Evolutionary conservation across 2,888 invertebrate genomes (phyloP), one percentile per base, ranked within the genome.

Genomic region (Dromius quadrimaculatus): DNA sequence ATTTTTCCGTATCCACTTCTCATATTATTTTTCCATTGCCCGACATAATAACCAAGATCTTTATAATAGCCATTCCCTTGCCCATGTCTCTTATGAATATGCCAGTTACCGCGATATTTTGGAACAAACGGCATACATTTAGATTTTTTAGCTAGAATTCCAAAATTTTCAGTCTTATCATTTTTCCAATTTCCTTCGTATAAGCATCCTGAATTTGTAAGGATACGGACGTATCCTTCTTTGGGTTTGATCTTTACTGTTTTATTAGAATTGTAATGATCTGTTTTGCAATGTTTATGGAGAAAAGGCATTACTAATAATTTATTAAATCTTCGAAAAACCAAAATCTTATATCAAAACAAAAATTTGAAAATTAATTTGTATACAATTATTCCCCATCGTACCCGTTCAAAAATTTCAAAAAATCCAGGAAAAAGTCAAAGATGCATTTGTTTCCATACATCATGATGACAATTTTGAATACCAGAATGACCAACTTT

Each of bases 131-230:
- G 83, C 6, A 84, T 83, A 68, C 84, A 83, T 71, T 80, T 74
- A 1, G 79, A 78, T 2, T 81, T 80, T 71, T 80, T 74, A 57
- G 85, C 84, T 1, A 88, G 79, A 0, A 84, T 80, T 0, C 90
- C 90, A 74, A 84, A 87, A 11, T 89, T 89, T 73, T 89, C 87
- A 73, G 86, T 84, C 74, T 81, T 84, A 47, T 85, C 85, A 64
- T 84, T 78, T 50, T 79, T 76, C 86, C 88, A 88, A 74, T 88
- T 86, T 0, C 89, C 89, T 82, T 89, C 88, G 74, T 89, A 90
- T n/a, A 87, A 76, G 78, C 84, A 83, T 32, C 84, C 83, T 36
- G 76, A 79, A 32, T 81, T 79, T 1, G 86, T 85, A 57, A 83
- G 74, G 76, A 85, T 83, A 1, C 75, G 73, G 17, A 50, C 41